A percentile compares a stretch with the other conserved stretches of the same genome.
phyloP scores from a whole-genome alignment of 1,140 invertebrate species.

The Caenorhabditis latens region DNA sequence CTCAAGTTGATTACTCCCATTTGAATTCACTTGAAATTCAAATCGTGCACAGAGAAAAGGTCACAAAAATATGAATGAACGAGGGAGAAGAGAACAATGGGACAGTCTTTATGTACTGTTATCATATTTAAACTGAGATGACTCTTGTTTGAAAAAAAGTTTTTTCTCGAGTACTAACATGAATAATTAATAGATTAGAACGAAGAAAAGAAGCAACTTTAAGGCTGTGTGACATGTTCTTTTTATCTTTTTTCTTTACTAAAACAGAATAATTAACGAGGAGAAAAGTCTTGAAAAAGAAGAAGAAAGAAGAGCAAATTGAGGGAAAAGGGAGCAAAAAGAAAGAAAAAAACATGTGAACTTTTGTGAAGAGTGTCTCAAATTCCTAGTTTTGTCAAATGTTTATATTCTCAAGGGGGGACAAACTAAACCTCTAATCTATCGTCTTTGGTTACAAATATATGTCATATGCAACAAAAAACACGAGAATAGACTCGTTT shows the following conservation, averaged over 20 bases:
- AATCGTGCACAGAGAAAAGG: not conserved
- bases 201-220: too few species aligned
- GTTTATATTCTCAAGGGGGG: constrained; percentile 19
- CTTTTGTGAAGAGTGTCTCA: constrained; percentile 3
- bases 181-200: too few species aligned
- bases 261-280: constrained; percentile 30
- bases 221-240: too few species aligned
- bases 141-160: too few species aligned
- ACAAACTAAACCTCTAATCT: not conserved
- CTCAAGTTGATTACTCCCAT: not conserved
- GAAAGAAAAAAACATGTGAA: not conserved
- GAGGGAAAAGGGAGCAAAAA: too few species aligned
- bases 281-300: not conserved
- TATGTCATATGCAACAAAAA: not conserved
- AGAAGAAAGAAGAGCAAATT: constrained; percentile 1
- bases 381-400: constrained; percentile 19
- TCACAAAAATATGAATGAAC: not conserved
- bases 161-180: too few species aligned
- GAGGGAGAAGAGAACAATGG: too few species aligned
- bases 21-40: not conserved
- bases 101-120: too few species aligned
- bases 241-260: not conserved
- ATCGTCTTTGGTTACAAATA: constrained; percentile 11
- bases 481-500: not conserved
- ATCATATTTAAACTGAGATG: too few species aligned